Evolutionary conservation across 2,113 vertebrate genomes (phyloP), one percentile per base, ranked within the genome.

Genomic region (Neodon shergylaensis): DNA sequence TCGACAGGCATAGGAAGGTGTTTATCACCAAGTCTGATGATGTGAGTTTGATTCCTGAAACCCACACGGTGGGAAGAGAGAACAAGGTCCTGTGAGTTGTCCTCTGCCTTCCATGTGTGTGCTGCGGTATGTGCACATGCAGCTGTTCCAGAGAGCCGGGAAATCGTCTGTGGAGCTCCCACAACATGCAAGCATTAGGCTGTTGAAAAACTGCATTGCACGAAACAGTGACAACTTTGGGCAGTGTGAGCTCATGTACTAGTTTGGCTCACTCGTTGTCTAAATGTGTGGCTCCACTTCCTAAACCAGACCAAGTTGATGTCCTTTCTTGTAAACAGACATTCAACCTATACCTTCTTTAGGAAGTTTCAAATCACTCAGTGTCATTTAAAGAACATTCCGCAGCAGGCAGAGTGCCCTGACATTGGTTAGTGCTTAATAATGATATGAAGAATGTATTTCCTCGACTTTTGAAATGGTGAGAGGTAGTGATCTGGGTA

Each of bases 331-430:
- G 33, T 33, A 42, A 28, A 85, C 54, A 87, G 49, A 70, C 26
- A 13, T 78, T 24, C 92, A 28, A 44, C 33, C 21, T 19, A 81
- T 83, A 49, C 14, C 1, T 84, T 70, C 42, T 58, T 81, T 49
- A 87, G 88, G 73, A 94, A 44, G 36, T 81, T 92, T 92, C 58
- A 87, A 92, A 88, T 61, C 94, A 72, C 88, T 79, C 49, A 83
- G 0, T 52, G 42, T 11, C 26, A 65, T 95, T 96, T 36, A n/a
- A 39, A 91, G 52, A 39, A 11, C 5, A 31, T 61, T 92, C 36
- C 66, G 44, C 72, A 5, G 21, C 28, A 86, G 86, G 36, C 6
- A 82, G 52, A 1, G 16, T 92, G 14, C 22, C 74, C 33, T 81
- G 54, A 70, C 76, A 52, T 42, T 42, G 42, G 1, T 63, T n/a